These are phyloP conservation scores for Sinotaia quadrata DNA, from an alignment of 2,888 invertebrate genomes.

Conservation along the genomic window DNA sequence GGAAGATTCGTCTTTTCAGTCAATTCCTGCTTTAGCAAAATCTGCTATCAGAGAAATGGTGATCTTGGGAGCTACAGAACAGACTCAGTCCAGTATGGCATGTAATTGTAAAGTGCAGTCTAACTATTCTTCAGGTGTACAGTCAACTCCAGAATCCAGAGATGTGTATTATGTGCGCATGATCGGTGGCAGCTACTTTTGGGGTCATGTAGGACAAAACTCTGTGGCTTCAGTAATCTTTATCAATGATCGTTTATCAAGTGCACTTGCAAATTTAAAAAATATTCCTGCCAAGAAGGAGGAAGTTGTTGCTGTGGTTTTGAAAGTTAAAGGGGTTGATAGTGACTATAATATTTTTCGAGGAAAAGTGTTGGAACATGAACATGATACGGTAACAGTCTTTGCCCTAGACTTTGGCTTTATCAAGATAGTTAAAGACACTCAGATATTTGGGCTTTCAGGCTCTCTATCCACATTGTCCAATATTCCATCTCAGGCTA, in stretches of 20 bases:
- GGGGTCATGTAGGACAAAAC: background rate
- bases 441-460: background rate
- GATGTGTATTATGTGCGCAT: background rate
- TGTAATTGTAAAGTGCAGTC: no score
- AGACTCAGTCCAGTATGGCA: no score
- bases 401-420: background rate
- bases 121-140: no score
- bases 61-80: no score
- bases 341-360: background rate
- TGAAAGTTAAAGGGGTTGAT: background rate
- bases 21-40: no score
- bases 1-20: no score
- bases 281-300: background rate
- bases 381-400: background rate
- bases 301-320: background rate
- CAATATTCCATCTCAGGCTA: background rate
- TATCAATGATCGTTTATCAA: background rate
- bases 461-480: background rate
- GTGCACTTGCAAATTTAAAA: background rate
- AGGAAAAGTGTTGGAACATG: background rate
- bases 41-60: no score
- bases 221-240: background rate
- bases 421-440: background rate
- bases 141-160: background rate
- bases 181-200: background rate